Evolutionary conservation across 92 coral and sea anemone genomes (phyloP).

Genomic region (Blastomussa wellsi): DNA sequence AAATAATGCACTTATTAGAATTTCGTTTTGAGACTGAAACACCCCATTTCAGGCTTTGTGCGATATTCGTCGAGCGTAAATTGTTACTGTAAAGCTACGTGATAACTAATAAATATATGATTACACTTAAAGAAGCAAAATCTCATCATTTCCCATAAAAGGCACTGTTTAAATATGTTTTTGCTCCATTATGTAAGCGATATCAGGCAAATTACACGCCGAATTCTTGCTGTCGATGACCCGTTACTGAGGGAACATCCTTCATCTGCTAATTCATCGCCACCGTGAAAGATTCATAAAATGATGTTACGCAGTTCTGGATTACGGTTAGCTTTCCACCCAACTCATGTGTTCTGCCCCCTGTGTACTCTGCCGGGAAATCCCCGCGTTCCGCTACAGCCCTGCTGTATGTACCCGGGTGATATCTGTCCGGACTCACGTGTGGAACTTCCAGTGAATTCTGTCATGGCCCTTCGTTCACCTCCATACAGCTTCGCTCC

Average conservation of each 20-base stretch:
- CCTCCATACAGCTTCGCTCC: slow-evolving; percentile 11
- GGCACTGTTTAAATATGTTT: slow-evolving; percentile 33
- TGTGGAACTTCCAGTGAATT: slow-evolving; percentile 13
- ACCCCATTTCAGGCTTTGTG: background rate
- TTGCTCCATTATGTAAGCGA: slow-evolving; percentile 50
- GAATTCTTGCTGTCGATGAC: slow-evolving; percentile 14
- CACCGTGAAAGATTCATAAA: background rate
- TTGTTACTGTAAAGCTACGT: background rate
- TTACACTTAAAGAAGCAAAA: slow-evolving; percentile 12
- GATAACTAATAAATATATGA: slow-evolving; percentile 17
- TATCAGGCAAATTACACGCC: slow-evolving; percentile 23
- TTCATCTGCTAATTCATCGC: background rate
- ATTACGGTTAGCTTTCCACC: slow-evolving; percentile 14
- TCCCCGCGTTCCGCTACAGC: slow-evolving; percentile 12
- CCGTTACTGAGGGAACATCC: slow-evolving; percentile 24
- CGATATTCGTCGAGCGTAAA: background rate
- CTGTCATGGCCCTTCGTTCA: background rate
- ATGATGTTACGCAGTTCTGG: slow-evolving; percentile 26
- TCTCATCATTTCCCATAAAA: slow-evolving; percentile 36
- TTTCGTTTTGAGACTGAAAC: background rate
- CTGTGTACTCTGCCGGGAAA: slow-evolving; percentile 28
- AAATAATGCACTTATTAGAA: background rate
- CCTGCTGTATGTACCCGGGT: slow-evolving; percentile 30
- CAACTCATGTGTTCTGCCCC: slow-evolving; percentile 19
- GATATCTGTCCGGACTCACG: slow-evolving; percentile 3